Base-by-base conservation (phyloP, 2,113 vertebrate genomes). In the Tragelaphus scriptus region DNA sequence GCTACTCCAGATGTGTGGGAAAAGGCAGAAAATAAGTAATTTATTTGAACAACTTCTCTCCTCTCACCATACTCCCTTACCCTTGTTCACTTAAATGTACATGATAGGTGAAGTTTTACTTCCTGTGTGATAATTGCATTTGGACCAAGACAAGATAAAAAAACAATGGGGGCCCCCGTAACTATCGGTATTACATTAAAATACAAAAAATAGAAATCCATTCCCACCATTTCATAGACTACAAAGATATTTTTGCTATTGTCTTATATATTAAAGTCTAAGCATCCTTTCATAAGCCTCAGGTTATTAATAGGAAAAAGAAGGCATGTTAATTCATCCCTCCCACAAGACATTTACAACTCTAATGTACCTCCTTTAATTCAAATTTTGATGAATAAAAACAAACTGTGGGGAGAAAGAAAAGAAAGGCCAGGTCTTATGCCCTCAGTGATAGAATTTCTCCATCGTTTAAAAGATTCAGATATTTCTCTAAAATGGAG, bases 141-240 rank as follows among this genome's bases (percentile, higher is more conserved):
- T 51, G 16, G 49, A 81, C 5, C 40, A 21, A 19, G 5, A n/a
- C 0, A 36, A 81, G n/a, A 6, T 32, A n/a, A 68, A 55, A 55
- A 55, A 7, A 26, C 32, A n/a, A 3, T 8, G 15, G 19, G 30
- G 15, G 7, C 55, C 36, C 25, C 61, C 12, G 0, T 63, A 19
- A 5, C 36, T 40, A 17, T 28, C 2, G 30, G 4, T 2, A 16
- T n/a, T 10, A 12, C 13, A 4, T 25, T 25, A 36, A n/a, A n/a
- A 49, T 7, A 21, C 28, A 19, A 1, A 19, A 58, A 56, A 13
- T 10, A 44, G 12, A 44, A 51, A 36, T 23, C 10, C 53, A 6
- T 2, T 14, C 16, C 19, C 36, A 26, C 15, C 13, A 1, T 4
- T 17, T 17, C 25, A 21, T 3, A 5, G 4, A 25, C 36, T 3